Conservation (phyloP, 2,888 invertebrate species). For the Fragum whitleyi region DNA sequence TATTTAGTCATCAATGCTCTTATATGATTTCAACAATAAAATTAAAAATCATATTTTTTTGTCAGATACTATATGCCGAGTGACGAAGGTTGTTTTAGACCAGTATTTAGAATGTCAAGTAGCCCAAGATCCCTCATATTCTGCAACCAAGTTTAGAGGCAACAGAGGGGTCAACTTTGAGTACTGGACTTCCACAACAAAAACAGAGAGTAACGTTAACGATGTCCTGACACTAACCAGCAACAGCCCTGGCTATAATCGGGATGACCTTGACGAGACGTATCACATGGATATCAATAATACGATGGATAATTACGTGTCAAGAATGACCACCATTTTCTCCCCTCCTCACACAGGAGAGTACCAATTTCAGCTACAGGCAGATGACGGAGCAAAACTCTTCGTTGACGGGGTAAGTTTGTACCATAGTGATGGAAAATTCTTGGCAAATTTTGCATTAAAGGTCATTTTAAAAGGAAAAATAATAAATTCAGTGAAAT, state of each 20-base stretch:
- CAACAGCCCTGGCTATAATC: constrained; percentile 57
- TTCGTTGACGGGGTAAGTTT: constrained; percentile 59
- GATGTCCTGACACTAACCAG: constrained; percentile 39
- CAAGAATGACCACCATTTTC: constrained; percentile 71
- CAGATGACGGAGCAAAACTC: constrained; percentile 71
- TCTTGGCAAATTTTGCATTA: no score
- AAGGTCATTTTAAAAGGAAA: no score
- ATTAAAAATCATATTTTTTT: no score
- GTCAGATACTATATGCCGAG: constrained; percentile 63
- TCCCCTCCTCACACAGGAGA: constrained; percentile 70
- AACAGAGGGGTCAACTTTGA: constrained; percentile 72
- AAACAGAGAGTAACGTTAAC: constrained; percentile 31
- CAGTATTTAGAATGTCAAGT: constrained; percentile 66
- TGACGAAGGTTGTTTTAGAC: constrained; percentile 57
- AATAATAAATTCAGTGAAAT: no score
- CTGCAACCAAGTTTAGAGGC: constrained; percentile 51
- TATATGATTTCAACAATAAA: no score
- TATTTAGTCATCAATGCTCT: no score
- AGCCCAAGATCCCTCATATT: constrained; percentile 52
- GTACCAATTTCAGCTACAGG: constrained; percentile 70
- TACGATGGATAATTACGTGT: constrained; percentile 61
- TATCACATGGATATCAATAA: constrained; percentile 48
- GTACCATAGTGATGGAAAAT: no score
- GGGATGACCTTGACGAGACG: constrained; percentile 60
- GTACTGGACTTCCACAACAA: constrained; percentile 63